phyloP scores from a whole-genome alignment of 1,140 invertebrate species.

The Papilio polytes region DNA sequence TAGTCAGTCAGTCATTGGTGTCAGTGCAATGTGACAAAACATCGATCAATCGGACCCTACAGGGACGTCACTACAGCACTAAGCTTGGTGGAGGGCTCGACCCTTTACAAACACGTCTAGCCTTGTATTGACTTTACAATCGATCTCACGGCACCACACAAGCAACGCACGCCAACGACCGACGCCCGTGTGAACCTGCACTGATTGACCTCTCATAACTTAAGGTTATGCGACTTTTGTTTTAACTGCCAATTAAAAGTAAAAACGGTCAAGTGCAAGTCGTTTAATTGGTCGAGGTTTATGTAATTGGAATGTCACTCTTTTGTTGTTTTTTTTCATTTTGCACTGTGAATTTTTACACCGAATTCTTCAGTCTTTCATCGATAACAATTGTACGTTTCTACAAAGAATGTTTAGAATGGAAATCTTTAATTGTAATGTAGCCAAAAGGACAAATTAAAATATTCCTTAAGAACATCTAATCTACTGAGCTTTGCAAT shows the following conservation, averaged over 20 bases:
- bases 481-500: too few relatives aligned
- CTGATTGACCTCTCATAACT: slow-evolving; percentile 43
- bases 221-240: slow-evolving; percentile 17
- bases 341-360: neutral
- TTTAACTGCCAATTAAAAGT: slow-evolving; percentile 30
- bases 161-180: slow-evolving; percentile 39
- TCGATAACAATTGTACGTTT: too few relatives aligned
- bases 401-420: too few relatives aligned
- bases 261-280: slow-evolving; percentile 19
- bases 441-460: too few relatives aligned
- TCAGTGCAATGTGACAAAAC: slow-evolving; percentile 3
- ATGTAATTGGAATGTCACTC: neutral
- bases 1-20: neutral
- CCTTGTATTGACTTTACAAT: slow-evolving; percentile 50
- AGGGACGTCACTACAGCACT: slow-evolving; percentile 30
- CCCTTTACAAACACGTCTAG: slow-evolving; percentile 41
- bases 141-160: slow-evolving; percentile 47
- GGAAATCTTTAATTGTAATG: too few relatives aligned
- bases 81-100: slow-evolving; percentile 29
- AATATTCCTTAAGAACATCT: too few relatives aligned
- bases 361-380: too few relatives aligned
- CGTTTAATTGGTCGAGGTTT: slow-evolving; percentile 18
- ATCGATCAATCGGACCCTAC: slow-evolving; percentile 17
- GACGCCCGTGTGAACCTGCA: slow-evolving; percentile 51
- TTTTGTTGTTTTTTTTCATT: slow-evolving; percentile 32